Evolutionary conservation across 2,113 vertebrate species (phyloP), one percentile per base, ranked within the genome.

Genomic region (Ornithorhynchus anatinus): DNA sequence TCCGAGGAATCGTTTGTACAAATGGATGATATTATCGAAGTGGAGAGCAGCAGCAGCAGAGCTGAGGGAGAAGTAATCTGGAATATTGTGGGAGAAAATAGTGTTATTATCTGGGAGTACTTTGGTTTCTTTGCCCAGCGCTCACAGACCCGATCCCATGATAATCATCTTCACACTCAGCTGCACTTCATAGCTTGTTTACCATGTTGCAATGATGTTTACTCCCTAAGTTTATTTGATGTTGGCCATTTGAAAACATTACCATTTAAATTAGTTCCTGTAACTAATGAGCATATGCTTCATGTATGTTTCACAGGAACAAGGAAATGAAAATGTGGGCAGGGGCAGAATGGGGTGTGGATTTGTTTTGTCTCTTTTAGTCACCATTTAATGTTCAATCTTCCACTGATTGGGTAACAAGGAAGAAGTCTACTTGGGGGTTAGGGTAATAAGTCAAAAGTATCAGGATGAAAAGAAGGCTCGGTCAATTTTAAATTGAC

Each of bases 161-260:
- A 85, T 86, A 91, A 87, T 84, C 52, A 79, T 86, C 68, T 91
- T 89, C 72, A 82, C 81, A 86, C 82, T 90, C 77, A 88, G 77
- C 62, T 89, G 88, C 80, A 84, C 79, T 87, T 90, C 89, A 87
- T 79, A 81, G 79, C 81, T 86, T 91, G 77, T 87, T 93, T 91
- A 85, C 75, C 33, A 36, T 53, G 52, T 79, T 87, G 63, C 79
- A 36, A 35, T 83, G 79, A 77, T 89, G 74, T 87, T 91, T 88
- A 75, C 23, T 87, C 56, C 70, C 33, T 50, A 75, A 56, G 61
- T 90, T 89, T 86, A 92, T 84, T 88, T 91, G 84, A 87, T 89
- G 67, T 76, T 72, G 65, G 64, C 52, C 67, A 79, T 89, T 89
- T 85, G 78, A 90, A 91, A 88, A 86, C 32, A 84, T 86, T 87